Percentiles rank a stretch among this genome's conserved stretches.
Evolutionary conservation across 2,113 vertebrate genomes (phyloP).

Genomic region (Machaerirhynchus nigripectus): DNA sequence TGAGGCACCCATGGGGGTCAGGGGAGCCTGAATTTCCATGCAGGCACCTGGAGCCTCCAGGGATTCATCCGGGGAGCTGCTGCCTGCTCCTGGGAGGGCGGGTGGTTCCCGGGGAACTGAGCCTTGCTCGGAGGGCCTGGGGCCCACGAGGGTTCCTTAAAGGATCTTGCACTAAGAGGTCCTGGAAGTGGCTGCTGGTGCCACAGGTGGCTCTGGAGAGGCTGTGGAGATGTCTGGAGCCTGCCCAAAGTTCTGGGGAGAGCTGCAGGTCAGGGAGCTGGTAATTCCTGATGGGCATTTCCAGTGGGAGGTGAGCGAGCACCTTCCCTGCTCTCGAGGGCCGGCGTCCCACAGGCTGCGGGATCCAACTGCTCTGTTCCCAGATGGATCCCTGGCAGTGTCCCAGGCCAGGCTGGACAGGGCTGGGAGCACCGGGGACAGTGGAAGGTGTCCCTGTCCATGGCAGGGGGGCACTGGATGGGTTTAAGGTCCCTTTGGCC

Average conservation of each 20-base stretch:
- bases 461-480: neutral
- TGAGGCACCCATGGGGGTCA: accelerated
- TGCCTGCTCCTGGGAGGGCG: accelerated
- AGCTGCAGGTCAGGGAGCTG: neutral
- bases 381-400: neutral
- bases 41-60: neutral
- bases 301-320: neutral
- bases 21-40: neutral
- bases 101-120: neutral
- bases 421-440: neutral
- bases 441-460: neutral
- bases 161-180: neutral
- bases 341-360: neutral
- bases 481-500: neutral
- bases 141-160: neutral
- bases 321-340: neutral
- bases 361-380: neutral
- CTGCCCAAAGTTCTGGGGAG: neutral
- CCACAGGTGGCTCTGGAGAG: neutral
- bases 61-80: neutral
- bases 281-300: neutral
- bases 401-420: neutral
- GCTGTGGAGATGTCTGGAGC: neutral
- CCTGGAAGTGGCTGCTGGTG: neutral
- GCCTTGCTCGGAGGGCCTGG: neutral